Base-by-base conservation (phyloP, 2,888 invertebrate species). In the Priocnemis perturbator region DNA sequence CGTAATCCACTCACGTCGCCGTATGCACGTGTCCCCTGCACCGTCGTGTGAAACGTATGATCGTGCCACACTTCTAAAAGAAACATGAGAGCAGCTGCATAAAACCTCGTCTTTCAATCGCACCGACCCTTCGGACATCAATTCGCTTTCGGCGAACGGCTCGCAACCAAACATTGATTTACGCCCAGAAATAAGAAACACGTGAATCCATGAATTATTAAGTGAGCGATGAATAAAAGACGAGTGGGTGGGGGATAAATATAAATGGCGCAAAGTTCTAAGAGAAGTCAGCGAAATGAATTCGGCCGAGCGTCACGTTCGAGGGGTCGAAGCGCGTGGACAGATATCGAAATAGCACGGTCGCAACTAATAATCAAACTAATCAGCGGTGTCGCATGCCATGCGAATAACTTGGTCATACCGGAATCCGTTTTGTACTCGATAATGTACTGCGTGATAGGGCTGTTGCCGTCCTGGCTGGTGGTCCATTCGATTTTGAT, bases 401-500 rank as follows among this genome's bases (percentile, higher is more conserved):
- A 11, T 37, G 37, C 14, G 11, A 9, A 9, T 37, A 37, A 37
- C 37, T 37, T 37, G 37, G 11, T 37, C 82, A 85, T 91, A 94
- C 94, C 94, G 90, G 95, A 92, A 70, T 95, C 95, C 85, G 95
- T 94, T 88, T 97, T 97, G 88, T 95, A 97, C 89, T 97, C 97
- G 45, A 97, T 93, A 73, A 96, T 95, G 88, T 97, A 97, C 87
- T 94, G 95, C 71, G 94, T 94, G 74, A 98, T 95, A 26, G 96
- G 95, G 88, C 96, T 96, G 84, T 96, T 96, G 70, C 96, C 96
- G 76, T 95, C 95, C 85, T 96, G 96, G 11, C 97, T 96, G 78
- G 95, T 94, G 37, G 94, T 95, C 98, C 97, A 98, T 0, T 96
- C 94, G 81, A 98, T 91, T 83, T 95, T 95, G 74, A 97, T 93